Evolutionary conservation across 2,888 invertebrate genomes (phyloP).

Genomic region (Hoplodrina ambigua): DNA sequence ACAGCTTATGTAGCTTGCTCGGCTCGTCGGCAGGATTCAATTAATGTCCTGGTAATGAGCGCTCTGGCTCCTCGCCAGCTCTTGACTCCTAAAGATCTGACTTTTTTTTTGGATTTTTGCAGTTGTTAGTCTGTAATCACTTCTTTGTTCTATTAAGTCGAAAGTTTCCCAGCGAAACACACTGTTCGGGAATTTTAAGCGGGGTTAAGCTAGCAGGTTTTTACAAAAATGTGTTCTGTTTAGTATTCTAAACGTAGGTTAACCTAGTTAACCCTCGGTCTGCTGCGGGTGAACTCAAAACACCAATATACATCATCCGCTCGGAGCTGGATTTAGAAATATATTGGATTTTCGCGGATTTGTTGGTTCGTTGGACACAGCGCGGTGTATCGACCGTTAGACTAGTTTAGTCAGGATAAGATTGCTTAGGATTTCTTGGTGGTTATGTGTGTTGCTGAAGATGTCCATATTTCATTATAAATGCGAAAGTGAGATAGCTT

Average conservation of each 20-base stretch:
- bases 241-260: conserved; percentile 53
- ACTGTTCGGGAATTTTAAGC: conserved; percentile 51
- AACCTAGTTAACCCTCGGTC: conserved; percentile 43
- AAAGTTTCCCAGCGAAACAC: conserved; percentile 46
- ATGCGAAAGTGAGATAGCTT: too few relatives aligned
- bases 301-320: conserved; percentile 50
- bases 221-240: conserved; percentile 34
- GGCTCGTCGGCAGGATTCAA: conserved; percentile 64
- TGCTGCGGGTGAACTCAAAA: conserved; percentile 40
- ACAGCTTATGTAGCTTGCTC: conserved; percentile 46
- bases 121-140: conserved; percentile 55
- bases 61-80: conserved; percentile 58
- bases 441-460: neutral
- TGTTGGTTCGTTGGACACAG: conserved; percentile 24
- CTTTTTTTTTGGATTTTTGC: conserved; percentile 48
- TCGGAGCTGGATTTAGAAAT: conserved; percentile 40
- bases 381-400: neutral
- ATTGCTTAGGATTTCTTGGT: conserved; percentile 2
- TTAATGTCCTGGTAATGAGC: conserved; percentile 67
- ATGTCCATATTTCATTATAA: too few relatives aligned
- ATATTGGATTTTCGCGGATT: conserved; percentile 49
- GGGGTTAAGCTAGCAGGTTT: conserved; percentile 11
- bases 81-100: conserved; percentile 50
- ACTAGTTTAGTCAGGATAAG: conserved; percentile 6
- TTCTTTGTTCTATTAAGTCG: conserved; percentile 57